Conservation (phyloP, 2,888 invertebrate genomes). For the Meiosimyza decipiens region DNA sequence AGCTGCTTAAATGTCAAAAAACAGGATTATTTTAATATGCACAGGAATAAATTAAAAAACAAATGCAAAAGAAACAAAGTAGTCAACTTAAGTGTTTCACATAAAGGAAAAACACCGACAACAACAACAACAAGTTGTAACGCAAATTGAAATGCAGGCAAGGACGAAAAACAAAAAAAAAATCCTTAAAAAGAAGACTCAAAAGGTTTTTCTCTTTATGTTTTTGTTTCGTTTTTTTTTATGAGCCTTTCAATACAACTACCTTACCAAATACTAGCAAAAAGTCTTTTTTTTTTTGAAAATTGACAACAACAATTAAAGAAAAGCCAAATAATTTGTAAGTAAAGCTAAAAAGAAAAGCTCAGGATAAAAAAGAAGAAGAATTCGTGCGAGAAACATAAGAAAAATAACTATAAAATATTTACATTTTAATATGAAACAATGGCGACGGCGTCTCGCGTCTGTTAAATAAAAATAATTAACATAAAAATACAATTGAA, state of each 20-base stretch:
- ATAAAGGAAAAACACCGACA: constrained; percentile 51
- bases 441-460: constrained; percentile 14
- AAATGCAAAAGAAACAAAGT: background rate
- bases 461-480: constrained; percentile 36
- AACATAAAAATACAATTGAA: constrained; percentile 45
- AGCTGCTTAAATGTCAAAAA: too few species aligned
- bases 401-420: constrained; percentile 47
- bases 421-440: background rate
- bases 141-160: constrained; percentile 49
- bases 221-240: constrained; percentile 16
- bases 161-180: constrained; percentile 2
- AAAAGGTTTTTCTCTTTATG: constrained; percentile 4
- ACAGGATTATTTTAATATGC: too few species aligned
- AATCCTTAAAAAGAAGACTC: background rate
- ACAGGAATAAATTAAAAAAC: too few species aligned
- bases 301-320: too few species aligned
- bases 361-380: background rate
- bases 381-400: background rate
- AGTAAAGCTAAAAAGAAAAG: too few species aligned
- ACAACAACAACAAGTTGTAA: constrained; percentile 50
- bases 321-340: too few species aligned
- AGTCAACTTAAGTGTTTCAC: constrained; percentile 53
- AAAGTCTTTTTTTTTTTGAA: too few species aligned
- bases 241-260: background rate
- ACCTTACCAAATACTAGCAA: too few species aligned